A percentile compares a stretch with the other conserved stretches of the same genome.
Conservation (phyloP, 1,140 invertebrate genomes). For the Platyscapa corneri region DNA sequence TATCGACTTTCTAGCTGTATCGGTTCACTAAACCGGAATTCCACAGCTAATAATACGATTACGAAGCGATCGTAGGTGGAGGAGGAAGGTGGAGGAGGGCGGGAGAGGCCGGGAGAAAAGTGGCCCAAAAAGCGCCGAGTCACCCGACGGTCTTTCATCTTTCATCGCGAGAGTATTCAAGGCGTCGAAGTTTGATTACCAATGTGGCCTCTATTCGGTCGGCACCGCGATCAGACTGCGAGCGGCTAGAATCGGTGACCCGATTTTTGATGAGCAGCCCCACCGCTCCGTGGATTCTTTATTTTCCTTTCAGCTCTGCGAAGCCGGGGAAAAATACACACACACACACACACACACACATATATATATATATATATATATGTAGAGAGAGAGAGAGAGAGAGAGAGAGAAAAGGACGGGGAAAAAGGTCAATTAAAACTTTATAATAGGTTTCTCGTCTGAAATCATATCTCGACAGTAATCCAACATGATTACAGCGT, state of each 20-base stretch:
- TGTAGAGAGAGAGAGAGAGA: not conserved
- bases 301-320: constrained; percentile 32
- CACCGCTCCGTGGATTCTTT: constrained; percentile 33
- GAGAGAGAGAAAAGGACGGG: not conserved
- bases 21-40: constrained; percentile 43
- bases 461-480: constrained; percentile 44
- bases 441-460: constrained; percentile 44
- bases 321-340: not conserved
- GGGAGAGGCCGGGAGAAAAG: constrained; percentile 38
- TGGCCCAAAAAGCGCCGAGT: constrained; percentile 52
- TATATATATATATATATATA: too few relatives aligned
- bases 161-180: constrained; percentile 50
- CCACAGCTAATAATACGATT: constrained; percentile 49
- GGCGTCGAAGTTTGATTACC: constrained; percentile 58
- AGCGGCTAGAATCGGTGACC: constrained; percentile 48
- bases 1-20: constrained; percentile 34
- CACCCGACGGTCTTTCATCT: constrained; percentile 55
- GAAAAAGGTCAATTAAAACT: constrained; percentile 49
- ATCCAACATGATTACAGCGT: constrained; percentile 40
- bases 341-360: too few relatives aligned
- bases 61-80: constrained; percentile 46
- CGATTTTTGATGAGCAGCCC: constrained; percentile 45
- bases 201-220: constrained; percentile 22
- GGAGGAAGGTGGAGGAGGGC: constrained; percentile 27
- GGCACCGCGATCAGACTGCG: constrained; percentile 3